Percentiles rank a stretch among this genome's conserved stretches.
Evolutionary conservation across 1,140 invertebrate genomes (phyloP).

Genomic region (Drosophila sechellia): DNA sequence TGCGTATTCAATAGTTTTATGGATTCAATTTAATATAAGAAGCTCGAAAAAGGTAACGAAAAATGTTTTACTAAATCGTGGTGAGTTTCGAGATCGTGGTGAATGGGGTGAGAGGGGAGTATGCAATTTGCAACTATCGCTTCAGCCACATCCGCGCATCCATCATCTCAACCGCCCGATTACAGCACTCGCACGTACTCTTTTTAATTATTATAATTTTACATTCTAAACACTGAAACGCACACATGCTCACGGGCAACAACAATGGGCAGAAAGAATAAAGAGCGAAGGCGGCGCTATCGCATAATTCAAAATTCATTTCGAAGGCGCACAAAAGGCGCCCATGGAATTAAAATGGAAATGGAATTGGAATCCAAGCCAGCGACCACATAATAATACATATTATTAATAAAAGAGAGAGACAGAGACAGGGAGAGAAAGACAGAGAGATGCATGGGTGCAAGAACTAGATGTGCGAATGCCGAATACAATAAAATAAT

Average conservation of each 20-base stretch:
- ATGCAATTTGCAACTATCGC: constrained; percentile 8
- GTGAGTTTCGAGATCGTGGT: background rate
- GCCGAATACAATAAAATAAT: constrained; percentile 75
- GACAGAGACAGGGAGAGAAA: background rate
- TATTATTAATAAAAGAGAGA: constrained; percentile 61
- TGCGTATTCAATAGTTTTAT: no score
- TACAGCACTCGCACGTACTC: constrained; percentile 22
- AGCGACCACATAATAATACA: constrained; percentile 51
- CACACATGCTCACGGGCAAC: constrained; percentile 26
- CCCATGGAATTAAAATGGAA: constrained; percentile 69
- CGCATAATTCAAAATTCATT: constrained; percentile 74
- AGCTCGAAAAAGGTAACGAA: no score
- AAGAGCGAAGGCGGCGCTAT: constrained; percentile 65
- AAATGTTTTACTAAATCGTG: background rate
- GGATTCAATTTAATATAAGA: no score
- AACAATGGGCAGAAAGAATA: constrained; percentile 57
- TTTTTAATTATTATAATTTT: constrained; percentile 78
- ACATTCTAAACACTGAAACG: constrained; percentile 44
- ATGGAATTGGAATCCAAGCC: constrained; percentile 55
- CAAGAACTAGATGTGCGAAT: constrained; percentile 70
- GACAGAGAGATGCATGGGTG: constrained; percentile 23
- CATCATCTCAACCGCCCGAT: constrained; percentile 10
- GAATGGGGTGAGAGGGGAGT: background rate
- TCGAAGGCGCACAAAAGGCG: constrained; percentile 74
- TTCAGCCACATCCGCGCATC: background rate